Evolutionary conservation across 2,113 vertebrate species (phyloP), one percentile per base, ranked within the genome.

Genomic region (Pomatostomus ruficeps): DNA sequence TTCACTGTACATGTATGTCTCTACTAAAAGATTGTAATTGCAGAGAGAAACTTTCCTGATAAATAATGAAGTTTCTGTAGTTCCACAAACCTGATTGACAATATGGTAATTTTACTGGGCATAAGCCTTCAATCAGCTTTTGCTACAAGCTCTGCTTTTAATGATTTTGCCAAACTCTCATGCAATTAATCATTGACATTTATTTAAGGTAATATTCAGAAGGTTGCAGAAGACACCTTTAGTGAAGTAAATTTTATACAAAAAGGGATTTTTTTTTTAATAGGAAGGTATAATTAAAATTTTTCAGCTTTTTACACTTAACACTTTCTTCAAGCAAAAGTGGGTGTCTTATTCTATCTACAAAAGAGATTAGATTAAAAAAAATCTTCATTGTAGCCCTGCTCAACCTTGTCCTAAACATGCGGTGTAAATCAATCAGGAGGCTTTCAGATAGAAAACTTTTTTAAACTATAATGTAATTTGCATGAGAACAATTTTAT

Each of bases 111-210:
- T 78, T 55, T 82, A 33, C 4, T 4, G 29, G 68, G 42, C 33
- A 62, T 10, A 36, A 82, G 10, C 31, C 46, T 96, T 96, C 89
- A 74, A 85, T 88, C 73, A 86, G 21, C 11, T 57, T 57, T 49
- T 49, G n/a, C 61, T 35, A 36, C 49, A 70, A 58, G 31, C 59
- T 76, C 36, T 33, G n/a, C 28, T 85, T 92, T 54, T 88, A 75
- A 26, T 78, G 28, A 73, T 65, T 89, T 28, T 25, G 1, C 28
- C 14, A 48, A 75, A 75, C 10, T 24, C 23, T 46, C 4, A 20
- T 61, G 35, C 38, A 91, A 93, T 95, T 94, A 76, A 93, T 97
- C 80, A 91, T 25, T 52, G 31, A 48, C n/a, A 87, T 76, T 81
- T 20, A n/a, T 35, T 25, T 49, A 55, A 83, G 35, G 86, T 42